Percentiles rank a stretch among this genome's conserved stretches.
Evolutionary conservation across 2,888 invertebrate genomes (phyloP).

Genomic region (Crematogaster levior): DNA sequence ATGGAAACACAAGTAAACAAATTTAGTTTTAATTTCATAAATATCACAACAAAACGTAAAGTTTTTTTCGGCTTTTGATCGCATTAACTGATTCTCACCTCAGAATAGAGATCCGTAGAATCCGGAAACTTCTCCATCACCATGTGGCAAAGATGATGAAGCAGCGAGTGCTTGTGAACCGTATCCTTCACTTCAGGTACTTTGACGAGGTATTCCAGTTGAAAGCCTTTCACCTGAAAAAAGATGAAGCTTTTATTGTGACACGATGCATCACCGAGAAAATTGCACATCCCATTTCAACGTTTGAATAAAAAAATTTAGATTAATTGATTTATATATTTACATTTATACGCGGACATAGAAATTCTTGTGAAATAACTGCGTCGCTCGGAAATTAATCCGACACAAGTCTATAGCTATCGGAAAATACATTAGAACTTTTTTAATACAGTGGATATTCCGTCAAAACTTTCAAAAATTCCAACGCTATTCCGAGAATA

Average conservation of each 20-base stretch:
- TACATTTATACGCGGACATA: not conserved
- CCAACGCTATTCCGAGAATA: not conserved
- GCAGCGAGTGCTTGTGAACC: slow-evolving; percentile 98
- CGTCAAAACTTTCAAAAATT: slow-evolving; percentile 25
- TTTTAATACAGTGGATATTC: slow-evolving; percentile 20
- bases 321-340: slow-evolving; percentile 8
- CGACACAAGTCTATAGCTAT: not conserved
- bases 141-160: slow-evolving; percentile 99
- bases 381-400: not conserved
- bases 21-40: slow-evolving; percentile 58
- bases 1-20: not conserved
- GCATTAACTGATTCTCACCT: slow-evolving; percentile 87
- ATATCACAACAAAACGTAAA: slow-evolving; percentile 54
- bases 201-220: slow-evolving; percentile 98
- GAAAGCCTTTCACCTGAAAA: slow-evolving; percentile 95
- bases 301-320: slow-evolving; percentile 22
- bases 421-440: slow-evolving; percentile 16
- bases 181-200: slow-evolving; percentile 99
- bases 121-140: slow-evolving; percentile 98
- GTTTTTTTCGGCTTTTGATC: slow-evolving; percentile 62
- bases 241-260: slow-evolving; percentile 51
- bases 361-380: not conserved
- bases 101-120: slow-evolving; percentile 98
- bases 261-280: slow-evolving; percentile 38
- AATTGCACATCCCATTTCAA: slow-evolving; percentile 50